phyloP scores from a whole-genome alignment of 2,113 vertebrate species.

The Scomber colias region DNA sequence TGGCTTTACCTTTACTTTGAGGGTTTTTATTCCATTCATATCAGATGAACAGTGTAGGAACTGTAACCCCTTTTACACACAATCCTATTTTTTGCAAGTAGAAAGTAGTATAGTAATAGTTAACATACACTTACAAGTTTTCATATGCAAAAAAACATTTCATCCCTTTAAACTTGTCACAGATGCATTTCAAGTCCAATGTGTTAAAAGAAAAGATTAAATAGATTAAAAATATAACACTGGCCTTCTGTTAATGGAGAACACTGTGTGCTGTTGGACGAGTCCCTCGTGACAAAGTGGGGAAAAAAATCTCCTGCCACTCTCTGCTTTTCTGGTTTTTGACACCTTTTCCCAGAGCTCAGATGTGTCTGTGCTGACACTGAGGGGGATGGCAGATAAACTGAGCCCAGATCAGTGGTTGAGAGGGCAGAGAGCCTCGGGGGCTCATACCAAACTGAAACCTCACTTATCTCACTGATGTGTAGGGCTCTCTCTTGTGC shows the following conservation, averaged over 20 bases:
- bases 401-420: constrained; percentile 46
- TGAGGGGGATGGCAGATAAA: constrained; percentile 64
- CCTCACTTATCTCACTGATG: constrained; percentile 48
- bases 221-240: not conserved
- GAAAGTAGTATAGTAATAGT: too few relatives aligned
- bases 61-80: not conserved
- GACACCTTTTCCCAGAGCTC: constrained; percentile 15
- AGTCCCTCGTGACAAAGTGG: constrained; percentile 5
- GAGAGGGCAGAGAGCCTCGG: constrained; percentile 44
- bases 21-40: not conserved
- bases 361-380: constrained; percentile 55
- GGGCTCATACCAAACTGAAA: constrained; percentile 48
- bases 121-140: too few relatives aligned
- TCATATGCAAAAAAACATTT: too few relatives aligned
- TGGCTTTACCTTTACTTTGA: not conserved
- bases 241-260: not conserved
- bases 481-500: constrained; percentile 20
- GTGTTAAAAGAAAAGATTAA: not conserved
- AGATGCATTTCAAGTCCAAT: not conserved
- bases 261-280: not conserved
- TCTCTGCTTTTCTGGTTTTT: constrained; percentile 7
- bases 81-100: too few relatives aligned
- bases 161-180: too few relatives aligned
- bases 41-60: not conserved
- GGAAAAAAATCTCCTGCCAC: constrained; percentile 8